Evolutionary conservation across 2,797 vertebrate species (phyloP), one percentile per base, ranked within the genome.

Genomic region (Chelonia mydas): DNA sequence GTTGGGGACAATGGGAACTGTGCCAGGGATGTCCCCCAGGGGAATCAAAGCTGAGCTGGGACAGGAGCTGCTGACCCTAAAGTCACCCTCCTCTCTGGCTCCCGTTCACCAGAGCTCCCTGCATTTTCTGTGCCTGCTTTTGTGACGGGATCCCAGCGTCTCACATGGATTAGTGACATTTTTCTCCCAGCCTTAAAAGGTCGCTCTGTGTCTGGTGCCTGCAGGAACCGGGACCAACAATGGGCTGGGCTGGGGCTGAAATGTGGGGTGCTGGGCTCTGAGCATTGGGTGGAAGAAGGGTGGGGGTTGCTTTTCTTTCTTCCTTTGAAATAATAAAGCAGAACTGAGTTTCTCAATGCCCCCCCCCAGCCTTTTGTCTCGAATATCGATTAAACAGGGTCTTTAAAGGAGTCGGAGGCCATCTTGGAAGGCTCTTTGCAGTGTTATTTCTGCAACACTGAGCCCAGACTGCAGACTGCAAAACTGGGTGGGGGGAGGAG

Each of bases 141-240:
- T 23, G 19, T 41, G n/a, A 72, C 65, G 5, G 19, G n/a, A 33
- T 61, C 59, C 28, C 28, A 4, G 31, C 1, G 13, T 61, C 31
- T 16, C 15, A 2, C 31, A 9, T 0, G 33, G n/a, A 41, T 37
- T 21, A 37, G 65, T 37, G 3, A 21, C 2, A 10, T n/a, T 72
- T 41, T 72, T 72, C n/a, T 23, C 10, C n/a, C 65, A 23, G 65
- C 65, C n/a, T 21, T 21, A 23, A 72, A 72, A 72, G 37, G n/a
- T 37, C 9, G 33, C 61, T 37, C 61, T n/a, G 33, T 19, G 17
- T 19, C 65, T 37, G 19, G 65, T 21, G n/a, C 65, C 65, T 11
- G 17, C 5, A 19, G n/a, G n/a, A 41, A 16, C 31, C 6, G 3
- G 57, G 28, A 13, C 27, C 59, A 16, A 15, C 13, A 33, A 16